These are phyloP conservation scores for Stenichneumon culpator DNA, from an alignment of 2,888 invertebrate genomes.

Conservation along the genomic window DNA sequence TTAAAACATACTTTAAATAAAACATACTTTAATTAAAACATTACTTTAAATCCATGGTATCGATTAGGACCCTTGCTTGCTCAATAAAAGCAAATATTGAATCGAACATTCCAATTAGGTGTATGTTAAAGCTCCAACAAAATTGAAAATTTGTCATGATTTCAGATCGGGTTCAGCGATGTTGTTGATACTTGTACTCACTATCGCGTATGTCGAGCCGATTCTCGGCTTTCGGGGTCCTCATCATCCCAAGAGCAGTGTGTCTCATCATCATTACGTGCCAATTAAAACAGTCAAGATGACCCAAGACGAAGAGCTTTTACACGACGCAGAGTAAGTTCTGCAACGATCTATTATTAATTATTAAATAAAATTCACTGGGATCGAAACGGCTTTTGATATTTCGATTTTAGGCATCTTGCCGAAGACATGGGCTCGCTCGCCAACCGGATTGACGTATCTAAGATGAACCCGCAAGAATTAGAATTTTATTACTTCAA, in stretches of 20 bases:
- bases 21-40: no score
- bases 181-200: slow-evolving; percentile 70
- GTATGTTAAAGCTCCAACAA: background rate
- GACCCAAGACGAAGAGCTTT: slow-evolving; percentile 90
- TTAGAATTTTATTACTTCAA: slow-evolving; percentile 94
- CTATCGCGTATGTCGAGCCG: slow-evolving; percentile 69
- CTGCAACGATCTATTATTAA: background rate
- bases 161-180: slow-evolving; percentile 60
- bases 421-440: slow-evolving; percentile 91
- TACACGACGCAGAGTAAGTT: slow-evolving; percentile 91
- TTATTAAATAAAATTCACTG: background rate
- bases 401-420: slow-evolving; percentile 88
- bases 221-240: slow-evolving; percentile 87
- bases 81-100: background rate
- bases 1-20: no score
- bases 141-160: background rate
- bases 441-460: slow-evolving; percentile 87
- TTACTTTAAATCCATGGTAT: background rate
- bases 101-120: background rate
- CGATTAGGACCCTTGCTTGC: background rate
- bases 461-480: slow-evolving; percentile 94
- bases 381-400: background rate
- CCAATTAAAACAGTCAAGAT: slow-evolving; percentile 88
- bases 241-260: slow-evolving; percentile 88
- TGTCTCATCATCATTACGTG: slow-evolving; percentile 87